Evolutionary conservation across 1,140 invertebrate genomes (phyloP).

Genomic region (Drosophila sulfurigaster): DNA sequence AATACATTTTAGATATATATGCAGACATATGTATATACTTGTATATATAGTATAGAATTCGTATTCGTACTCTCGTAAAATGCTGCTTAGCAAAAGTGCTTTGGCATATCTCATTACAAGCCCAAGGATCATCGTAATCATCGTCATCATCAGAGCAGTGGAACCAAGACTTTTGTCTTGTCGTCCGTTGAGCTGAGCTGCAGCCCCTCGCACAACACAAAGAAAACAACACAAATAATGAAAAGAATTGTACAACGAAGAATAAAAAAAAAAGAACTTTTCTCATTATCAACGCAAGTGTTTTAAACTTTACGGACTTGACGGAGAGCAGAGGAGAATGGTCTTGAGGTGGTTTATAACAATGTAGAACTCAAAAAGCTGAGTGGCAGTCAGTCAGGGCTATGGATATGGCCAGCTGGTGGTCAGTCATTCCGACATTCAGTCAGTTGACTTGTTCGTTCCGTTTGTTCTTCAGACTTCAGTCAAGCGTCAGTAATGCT

Average conservation of each 20-base stretch:
- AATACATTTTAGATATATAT: constrained; percentile 23
- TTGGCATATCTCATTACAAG: constrained; percentile 70
- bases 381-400: constrained; percentile 48
- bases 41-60: background rate
- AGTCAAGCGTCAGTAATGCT: constrained; percentile 41
- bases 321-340: background rate
- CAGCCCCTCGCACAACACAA: constrained; percentile 11
- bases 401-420: constrained; percentile 58
- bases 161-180: constrained; percentile 45
- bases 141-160: constrained; percentile 2
- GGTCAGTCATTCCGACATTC: constrained; percentile 24
- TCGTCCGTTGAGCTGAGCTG: background rate
- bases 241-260: constrained; percentile 43
- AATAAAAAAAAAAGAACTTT: constrained; percentile 56
- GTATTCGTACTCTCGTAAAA: constrained; percentile 17
- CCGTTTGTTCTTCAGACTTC: constrained; percentile 32
- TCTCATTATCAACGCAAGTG: constrained; percentile 75
- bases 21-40: background rate
- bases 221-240: constrained; percentile 58
- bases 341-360: too few relatives aligned
- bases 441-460: constrained; percentile 2
- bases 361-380: constrained; percentile 20
- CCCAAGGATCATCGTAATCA: constrained; percentile 69
- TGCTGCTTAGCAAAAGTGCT: constrained; percentile 62
- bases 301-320: constrained; percentile 53